Conservation (phyloP, 2,888 invertebrate species). For the Rugalucina vietnamica region DNA sequence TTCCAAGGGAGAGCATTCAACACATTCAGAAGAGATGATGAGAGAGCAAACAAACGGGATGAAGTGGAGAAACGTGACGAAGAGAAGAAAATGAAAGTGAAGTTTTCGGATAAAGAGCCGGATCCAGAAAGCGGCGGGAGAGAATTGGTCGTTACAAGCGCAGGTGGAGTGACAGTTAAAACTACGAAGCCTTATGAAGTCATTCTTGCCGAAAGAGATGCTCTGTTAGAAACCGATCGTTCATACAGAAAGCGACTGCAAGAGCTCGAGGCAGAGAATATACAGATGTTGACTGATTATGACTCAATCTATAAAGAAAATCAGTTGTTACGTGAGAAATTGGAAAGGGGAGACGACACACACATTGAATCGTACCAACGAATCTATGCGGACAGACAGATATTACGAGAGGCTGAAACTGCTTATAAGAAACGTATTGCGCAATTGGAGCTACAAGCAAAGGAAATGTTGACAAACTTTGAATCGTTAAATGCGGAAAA, state of each 20-base stretch:
- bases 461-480: slow-evolving; percentile 58
- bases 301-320: slow-evolving; percentile 58
- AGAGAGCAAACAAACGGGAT: neutral
- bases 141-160: slow-evolving; percentile 43
- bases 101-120: slow-evolving; percentile 29
- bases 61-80: neutral
- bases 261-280: slow-evolving; percentile 51
- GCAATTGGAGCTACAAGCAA: slow-evolving; percentile 54
- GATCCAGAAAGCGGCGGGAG: slow-evolving; percentile 26
- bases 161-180: slow-evolving; percentile 39
- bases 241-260: slow-evolving; percentile 51
- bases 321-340: slow-evolving; percentile 52
- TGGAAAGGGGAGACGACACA: slow-evolving; percentile 58
- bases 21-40: slow-evolving; percentile 38
- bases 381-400: slow-evolving; percentile 55
- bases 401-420: slow-evolving; percentile 56
- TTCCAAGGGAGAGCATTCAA: slow-evolving; percentile 56
- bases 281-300: slow-evolving; percentile 53
- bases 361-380: slow-evolving; percentile 60
- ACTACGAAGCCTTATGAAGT: slow-evolving; percentile 55
- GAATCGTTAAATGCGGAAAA: slow-evolving; percentile 60
- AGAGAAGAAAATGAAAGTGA: slow-evolving; percentile 24
- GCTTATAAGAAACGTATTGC: slow-evolving; percentile 57
- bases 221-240: slow-evolving; percentile 51
- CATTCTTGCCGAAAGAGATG: slow-evolving; percentile 56